These are phyloP conservation scores for Drosophila sordidula DNA, from an alignment of 2,888 invertebrate genomes.

Conservation along the genomic window DNA sequence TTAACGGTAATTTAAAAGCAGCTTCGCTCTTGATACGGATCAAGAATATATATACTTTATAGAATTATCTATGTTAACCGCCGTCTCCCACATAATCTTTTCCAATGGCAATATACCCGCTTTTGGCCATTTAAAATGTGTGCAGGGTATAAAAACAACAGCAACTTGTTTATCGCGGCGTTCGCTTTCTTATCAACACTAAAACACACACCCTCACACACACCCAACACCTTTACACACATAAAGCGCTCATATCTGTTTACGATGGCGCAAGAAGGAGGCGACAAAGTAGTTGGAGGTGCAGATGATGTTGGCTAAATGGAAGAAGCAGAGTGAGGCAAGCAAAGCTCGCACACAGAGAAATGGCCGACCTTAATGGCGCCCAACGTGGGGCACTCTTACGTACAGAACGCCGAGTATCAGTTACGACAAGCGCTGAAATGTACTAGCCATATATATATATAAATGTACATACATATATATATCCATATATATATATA, in stretches of 20 bases:
- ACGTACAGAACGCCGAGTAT: conserved; percentile 34
- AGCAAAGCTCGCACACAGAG: conserved; percentile 14
- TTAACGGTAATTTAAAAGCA: no score
- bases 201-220: conserved; percentile 40
- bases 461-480: no score
- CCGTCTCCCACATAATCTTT: background rate
- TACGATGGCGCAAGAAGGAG: conserved; percentile 53
- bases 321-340: conserved; percentile 23
- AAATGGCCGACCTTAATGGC: conserved; percentile 36
- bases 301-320: conserved; percentile 45
- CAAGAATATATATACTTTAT: background rate
- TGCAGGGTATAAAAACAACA: conserved; percentile 30
- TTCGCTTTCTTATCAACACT: conserved; percentile 62
- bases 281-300: conserved; percentile 47
- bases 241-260: conserved; percentile 63
- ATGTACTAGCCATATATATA: conserved; percentile 33
- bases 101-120: background rate
- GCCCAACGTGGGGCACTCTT: conserved; percentile 10
- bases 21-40: background rate
- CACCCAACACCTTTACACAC: conserved; percentile 11
- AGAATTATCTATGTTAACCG: no score
- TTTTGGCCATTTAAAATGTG: background rate
- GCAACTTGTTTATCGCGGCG: conserved; percentile 54
- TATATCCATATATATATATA: background rate
- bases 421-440: conserved; percentile 56